phyloP scores from a whole-genome alignment of 2,888 invertebrate species.

The Amblyjoppa fuscipennis region DNA sequence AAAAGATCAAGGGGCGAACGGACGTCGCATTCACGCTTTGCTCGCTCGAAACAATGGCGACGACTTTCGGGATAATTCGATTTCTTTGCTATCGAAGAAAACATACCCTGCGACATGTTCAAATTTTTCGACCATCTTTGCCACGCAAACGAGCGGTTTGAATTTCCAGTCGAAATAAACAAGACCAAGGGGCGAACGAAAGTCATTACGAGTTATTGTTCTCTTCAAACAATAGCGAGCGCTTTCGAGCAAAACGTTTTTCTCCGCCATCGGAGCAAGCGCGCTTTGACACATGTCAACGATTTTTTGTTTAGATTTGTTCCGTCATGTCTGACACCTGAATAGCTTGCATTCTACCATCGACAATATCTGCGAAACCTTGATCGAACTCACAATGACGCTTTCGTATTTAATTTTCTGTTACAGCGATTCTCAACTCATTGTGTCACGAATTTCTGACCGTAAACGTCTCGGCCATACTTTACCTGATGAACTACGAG shows the following conservation, averaged over 20 bases:
- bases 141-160: not conserved
- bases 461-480: constrained; percentile 95
- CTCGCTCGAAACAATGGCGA: too few species aligned
- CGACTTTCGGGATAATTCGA: too few species aligned
- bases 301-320: too few species aligned
- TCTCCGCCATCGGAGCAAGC: not conserved
- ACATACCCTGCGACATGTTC: not conserved
- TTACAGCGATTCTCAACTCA: constrained; percentile 94
- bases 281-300: too few species aligned
- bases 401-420: constrained; percentile 52
- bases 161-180: not conserved
- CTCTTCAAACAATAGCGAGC: too few species aligned
- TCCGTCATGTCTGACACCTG: too few species aligned
- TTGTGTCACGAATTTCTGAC: constrained; percentile 95
- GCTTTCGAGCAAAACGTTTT: too few species aligned
- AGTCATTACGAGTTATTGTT: too few species aligned
- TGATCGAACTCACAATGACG: not conserved
- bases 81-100: not conserved
- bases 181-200: too few species aligned
- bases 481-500: constrained; percentile 98
- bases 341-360: too few species aligned
- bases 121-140: not conserved
- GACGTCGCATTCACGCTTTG: too few species aligned
- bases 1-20: too few species aligned
- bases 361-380: not conserved